Percentiles rank a stretch among this genome's conserved stretches.
Conservation (phyloP, 2,797 vertebrate species). For the Phrynocephalus forsythii region DNA sequence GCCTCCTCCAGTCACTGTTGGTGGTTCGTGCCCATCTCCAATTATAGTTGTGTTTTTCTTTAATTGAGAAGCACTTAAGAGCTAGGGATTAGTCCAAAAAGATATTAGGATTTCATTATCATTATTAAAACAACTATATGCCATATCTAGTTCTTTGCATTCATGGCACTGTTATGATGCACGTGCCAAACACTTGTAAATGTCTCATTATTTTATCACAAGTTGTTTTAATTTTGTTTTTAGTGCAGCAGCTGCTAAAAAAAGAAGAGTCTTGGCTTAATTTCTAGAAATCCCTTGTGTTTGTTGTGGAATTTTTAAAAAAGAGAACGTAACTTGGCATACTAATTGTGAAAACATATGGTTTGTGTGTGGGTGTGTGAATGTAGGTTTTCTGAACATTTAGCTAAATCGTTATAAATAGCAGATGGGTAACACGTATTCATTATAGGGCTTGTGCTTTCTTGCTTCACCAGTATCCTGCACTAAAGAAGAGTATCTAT, state of each 20-base stretch:
- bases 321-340: neutral
- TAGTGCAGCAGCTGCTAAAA: neutral
- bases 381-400: neutral
- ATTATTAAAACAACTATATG: neutral
- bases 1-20: too few relatives aligned
- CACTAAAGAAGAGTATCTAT: neutral
- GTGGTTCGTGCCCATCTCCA: too few relatives aligned
- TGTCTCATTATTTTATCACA: neutral
- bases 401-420: neutral
- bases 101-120: neutral
- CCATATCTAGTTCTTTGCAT: neutral
- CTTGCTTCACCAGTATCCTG: neutral
- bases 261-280: neutral
- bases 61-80: too few relatives aligned
- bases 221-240: neutral
- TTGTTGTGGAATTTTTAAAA: neutral
- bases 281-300: neutral
- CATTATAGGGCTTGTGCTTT: neutral
- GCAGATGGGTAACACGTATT: neutral
- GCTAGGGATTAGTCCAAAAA: too few relatives aligned
- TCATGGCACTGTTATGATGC: neutral
- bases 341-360: neutral
- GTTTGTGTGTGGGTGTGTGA: neutral
- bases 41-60: neutral
- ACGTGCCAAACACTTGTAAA: neutral